phyloP scores from a whole-genome alignment of 2,113 vertebrate genomes.

The Chaetops frenatus region DNA sequence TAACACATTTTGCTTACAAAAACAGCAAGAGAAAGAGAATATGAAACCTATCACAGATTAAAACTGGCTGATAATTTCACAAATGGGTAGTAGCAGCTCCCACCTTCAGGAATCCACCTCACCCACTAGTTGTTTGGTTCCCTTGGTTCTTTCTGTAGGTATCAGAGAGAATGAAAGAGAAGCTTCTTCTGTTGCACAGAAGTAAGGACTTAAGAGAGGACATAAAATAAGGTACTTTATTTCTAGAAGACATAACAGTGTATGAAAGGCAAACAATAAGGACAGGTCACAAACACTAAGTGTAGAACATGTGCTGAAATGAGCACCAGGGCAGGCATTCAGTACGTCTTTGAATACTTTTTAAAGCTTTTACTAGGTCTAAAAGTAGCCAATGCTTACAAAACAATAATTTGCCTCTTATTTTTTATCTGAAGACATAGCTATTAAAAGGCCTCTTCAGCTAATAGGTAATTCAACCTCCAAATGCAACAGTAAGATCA shows the following conservation, averaged over 20 bases:
- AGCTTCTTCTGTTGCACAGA: not conserved
- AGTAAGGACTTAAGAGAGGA: not conserved
- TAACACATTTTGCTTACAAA: not conserved
- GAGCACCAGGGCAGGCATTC: not conserved
- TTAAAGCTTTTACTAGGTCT: not conserved
- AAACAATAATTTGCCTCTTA: not conserved
- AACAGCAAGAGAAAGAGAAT: not conserved
- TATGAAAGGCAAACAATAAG: not conserved
- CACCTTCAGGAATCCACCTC: not conserved
- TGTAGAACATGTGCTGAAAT: not conserved
- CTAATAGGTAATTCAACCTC: not conserved
- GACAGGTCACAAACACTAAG: not conserved
- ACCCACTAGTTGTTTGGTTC: not conserved
- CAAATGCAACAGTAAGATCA: not conserved
- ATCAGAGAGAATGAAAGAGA: not conserved
- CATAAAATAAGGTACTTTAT: not conserved
- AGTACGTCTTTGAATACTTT: not conserved
- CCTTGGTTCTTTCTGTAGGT: not conserved
- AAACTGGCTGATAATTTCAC: not conserved
- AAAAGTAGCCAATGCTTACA: not conserved
- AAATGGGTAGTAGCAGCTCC: not conserved
- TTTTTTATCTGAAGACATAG: not conserved
- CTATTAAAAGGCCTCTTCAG: not conserved
- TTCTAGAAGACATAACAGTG: not conserved
- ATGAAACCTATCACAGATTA: not conserved